Percentiles rank a stretch among this genome's conserved stretches.
Conservation (phyloP, 2,888 invertebrate species). For the Ectemnius lituratus region DNA sequence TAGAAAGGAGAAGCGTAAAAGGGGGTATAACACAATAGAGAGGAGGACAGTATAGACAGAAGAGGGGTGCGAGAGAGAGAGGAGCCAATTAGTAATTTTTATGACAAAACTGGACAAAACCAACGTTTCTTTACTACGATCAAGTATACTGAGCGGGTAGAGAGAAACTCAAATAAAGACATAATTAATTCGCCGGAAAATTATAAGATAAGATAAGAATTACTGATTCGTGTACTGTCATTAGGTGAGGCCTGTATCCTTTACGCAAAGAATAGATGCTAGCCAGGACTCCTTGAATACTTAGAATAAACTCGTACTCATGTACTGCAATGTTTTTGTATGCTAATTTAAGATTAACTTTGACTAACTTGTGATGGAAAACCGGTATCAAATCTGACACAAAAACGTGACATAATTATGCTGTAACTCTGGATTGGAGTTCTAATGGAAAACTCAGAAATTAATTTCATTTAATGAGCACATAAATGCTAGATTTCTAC, state of each 20-base stretch:
- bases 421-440: no score
- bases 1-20: slow-evolving; percentile 30
- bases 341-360: no score
- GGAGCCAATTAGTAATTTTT: slow-evolving; percentile 26
- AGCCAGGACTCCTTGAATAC: no score
- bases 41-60: slow-evolving; percentile 40
- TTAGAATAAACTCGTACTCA: no score
- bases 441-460: no score
- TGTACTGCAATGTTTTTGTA: no score
- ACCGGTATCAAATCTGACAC: no score
- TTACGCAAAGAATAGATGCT: neutral
- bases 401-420: no score
- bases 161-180: slow-evolving; percentile 77
- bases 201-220: slow-evolving; percentile 54
- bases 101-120: slow-evolving; percentile 56
- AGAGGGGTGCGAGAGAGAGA: slow-evolving; percentile 44
- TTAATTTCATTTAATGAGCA: no score
- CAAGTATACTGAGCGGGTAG: slow-evolving; percentile 80
- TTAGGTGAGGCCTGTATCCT: no score
- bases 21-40: slow-evolving; percentile 6
- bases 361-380: no score
- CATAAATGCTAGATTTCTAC: no score
- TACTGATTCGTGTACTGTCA: slow-evolving; percentile 53
- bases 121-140: slow-evolving; percentile 35
- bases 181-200: slow-evolving; percentile 66